Conservation (phyloP, 2,113 vertebrate species). For the Amphilophus citrinellus region DNA sequence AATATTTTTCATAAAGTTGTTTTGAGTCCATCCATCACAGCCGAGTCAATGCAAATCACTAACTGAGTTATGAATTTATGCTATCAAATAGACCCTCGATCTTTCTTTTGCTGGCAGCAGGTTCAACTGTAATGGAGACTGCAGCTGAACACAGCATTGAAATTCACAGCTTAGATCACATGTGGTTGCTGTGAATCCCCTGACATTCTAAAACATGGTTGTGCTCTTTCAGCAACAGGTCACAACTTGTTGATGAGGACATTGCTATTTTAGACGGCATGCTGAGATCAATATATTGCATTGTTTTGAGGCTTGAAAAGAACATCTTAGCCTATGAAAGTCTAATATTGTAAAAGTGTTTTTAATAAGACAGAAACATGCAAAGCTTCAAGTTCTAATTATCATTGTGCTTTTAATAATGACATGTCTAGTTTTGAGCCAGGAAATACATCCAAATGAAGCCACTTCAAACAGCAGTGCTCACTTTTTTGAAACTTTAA, state of each 20-base stretch:
- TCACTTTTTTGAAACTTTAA: slow-evolving; percentile 2
- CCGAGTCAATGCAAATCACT: slow-evolving; percentile 61
- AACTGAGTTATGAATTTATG: slow-evolving; percentile 52
- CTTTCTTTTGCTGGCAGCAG: slow-evolving; percentile 27
- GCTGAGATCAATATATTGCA: slow-evolving; percentile 9
- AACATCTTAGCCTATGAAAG: not conserved
- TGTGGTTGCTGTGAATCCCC: slow-evolving; percentile 6
- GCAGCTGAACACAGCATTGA: slow-evolving; percentile 43
- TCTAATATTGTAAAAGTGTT: not conserved
- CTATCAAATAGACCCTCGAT: slow-evolving; percentile 40
- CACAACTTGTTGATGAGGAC: slow-evolving; percentile 29
- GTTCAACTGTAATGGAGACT: slow-evolving; percentile 18
- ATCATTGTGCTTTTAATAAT: not conserved
- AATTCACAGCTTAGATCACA: slow-evolving; percentile 39
- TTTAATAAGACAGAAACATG: not conserved
- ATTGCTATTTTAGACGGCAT: slow-evolving; percentile 30
- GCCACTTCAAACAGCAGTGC: slow-evolving; percentile 1
- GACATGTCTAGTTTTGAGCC: not conserved
- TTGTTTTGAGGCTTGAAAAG: not conserved
- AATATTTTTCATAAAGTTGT: slow-evolving; percentile 47
- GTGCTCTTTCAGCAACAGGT: slow-evolving; percentile 18
- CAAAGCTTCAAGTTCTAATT: not conserved
- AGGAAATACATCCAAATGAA: slow-evolving; percentile 13
- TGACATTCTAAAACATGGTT: slow-evolving; percentile 34
- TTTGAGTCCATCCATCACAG: slow-evolving; percentile 57